Percentiles rank a stretch among this genome's conserved stretches.
Evolutionary conservation across 2,113 vertebrate species (phyloP).

Genomic region (Otolemur garnettii): DNA sequence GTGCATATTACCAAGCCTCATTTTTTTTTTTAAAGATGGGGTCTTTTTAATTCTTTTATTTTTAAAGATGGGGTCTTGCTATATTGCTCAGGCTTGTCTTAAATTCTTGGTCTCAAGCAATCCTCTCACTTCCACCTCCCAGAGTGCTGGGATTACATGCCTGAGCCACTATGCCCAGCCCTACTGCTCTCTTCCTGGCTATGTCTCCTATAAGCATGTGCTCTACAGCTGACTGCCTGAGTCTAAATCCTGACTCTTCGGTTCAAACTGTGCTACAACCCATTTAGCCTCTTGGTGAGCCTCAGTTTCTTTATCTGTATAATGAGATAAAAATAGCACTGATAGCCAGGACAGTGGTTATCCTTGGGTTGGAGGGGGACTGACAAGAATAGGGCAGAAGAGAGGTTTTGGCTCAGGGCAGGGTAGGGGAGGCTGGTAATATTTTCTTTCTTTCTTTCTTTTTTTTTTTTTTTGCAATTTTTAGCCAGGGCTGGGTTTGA

Average conservation of each 20-base stretch:
- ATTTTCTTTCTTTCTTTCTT: not conserved
- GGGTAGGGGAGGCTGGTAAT: not conserved
- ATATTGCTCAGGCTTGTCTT: no score
- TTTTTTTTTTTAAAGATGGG: no score
- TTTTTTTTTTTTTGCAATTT: no score
- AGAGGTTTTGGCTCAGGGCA: not conserved
- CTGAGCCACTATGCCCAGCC: no score
- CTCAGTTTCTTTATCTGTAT: not conserved
- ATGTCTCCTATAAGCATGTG: not conserved
- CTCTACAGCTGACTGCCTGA: not conserved
- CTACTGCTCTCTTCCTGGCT: not conserved
- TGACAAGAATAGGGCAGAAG: not conserved
- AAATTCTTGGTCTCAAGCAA: no score
- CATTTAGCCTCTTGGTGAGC: not conserved
- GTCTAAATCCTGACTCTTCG: not conserved
- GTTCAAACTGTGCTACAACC: not conserved
- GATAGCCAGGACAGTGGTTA: not conserved
- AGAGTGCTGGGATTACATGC: no score
- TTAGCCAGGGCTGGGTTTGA: no score
- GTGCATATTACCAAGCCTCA: no score
- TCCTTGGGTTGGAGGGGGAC: not conserved
- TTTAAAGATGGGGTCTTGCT: no score
- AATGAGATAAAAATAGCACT: not conserved
- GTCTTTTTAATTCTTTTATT: no score
- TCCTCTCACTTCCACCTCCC: no score